Percentiles rank a stretch among this genome's conserved stretches.
Evolutionary conservation across 2,888 invertebrate genomes (phyloP).

Genomic region (Copidosoma aretas): DNA sequence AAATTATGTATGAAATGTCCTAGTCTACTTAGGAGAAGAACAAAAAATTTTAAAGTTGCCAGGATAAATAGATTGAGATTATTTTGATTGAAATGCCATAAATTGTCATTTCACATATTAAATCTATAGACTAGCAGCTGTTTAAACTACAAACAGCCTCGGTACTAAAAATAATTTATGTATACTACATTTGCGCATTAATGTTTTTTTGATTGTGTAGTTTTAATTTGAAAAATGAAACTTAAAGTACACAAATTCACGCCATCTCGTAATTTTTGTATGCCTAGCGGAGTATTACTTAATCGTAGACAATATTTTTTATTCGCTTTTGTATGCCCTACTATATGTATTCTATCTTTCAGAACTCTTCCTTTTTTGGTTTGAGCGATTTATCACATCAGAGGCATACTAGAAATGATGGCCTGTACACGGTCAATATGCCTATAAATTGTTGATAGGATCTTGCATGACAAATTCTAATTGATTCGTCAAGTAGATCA

Average conservation of each 20-base stretch:
- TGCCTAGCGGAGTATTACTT: slow-evolving; percentile 23
- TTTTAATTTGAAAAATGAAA: background rate
- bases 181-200: background rate
- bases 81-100: slow-evolving; percentile 12
- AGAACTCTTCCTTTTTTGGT: background rate
- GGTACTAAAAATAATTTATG: background rate
- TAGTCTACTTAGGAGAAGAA: slow-evolving; percentile 30
- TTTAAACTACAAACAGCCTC: background rate
- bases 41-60: slow-evolving; percentile 9
- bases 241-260: background rate
- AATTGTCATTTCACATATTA: slow-evolving; percentile 14
- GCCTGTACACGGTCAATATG: too few relatives aligned
- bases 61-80: slow-evolving; percentile 7
- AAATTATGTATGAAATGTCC: slow-evolving; percentile 36
- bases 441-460: too few relatives aligned
- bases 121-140: slow-evolving; percentile 12
- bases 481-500: too few relatives aligned
- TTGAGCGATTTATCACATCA: too few relatives aligned
- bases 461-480: too few relatives aligned
- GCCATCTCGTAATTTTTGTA: slow-evolving; percentile 9
- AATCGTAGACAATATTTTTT: slow-evolving; percentile 22
- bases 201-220: slow-evolving; percentile 1
- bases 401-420: too few relatives aligned
- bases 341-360: slow-evolving; percentile 3
- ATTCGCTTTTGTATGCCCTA: slow-evolving; percentile 17